Conservation (phyloP, 2,888 invertebrate genomes). For the Caenorhabditis japonica region DNA sequence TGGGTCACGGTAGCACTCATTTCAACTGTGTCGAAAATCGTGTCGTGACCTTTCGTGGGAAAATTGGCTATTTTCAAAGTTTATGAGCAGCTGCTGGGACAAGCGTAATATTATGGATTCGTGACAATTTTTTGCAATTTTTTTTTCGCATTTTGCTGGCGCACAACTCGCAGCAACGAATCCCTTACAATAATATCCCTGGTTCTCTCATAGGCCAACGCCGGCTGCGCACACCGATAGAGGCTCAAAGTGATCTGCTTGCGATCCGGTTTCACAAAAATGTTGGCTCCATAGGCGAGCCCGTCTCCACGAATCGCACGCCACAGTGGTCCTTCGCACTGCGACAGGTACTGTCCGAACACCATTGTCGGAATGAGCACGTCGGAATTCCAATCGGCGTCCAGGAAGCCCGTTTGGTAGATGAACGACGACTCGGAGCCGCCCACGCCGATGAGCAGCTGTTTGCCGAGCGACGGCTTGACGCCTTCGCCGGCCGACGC, state of each 20-base stretch:
- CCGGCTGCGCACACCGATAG: conserved; percentile 85
- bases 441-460: conserved; percentile 61
- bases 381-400: conserved; percentile 82
- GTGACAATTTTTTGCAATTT: too few species aligned
- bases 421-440: conserved; percentile 68
- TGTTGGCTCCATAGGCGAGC: conserved; percentile 85
- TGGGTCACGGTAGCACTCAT: too few species aligned
- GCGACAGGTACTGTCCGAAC: conserved; percentile 88
- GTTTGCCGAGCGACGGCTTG: conserved; percentile 29
- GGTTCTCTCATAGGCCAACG: conserved; percentile 86
- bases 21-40: too few species aligned
- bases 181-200: conserved; percentile 83
- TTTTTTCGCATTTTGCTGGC: neutral
- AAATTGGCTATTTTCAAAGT: too few species aligned
- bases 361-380: conserved; percentile 85
- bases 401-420: conserved; percentile 82
- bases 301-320: conserved; percentile 88
- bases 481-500: conserved; percentile 46
- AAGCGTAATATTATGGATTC: too few species aligned
- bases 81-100: too few species aligned
- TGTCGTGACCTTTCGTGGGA: too few species aligned
- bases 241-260: conserved; percentile 85
- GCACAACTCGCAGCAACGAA: too few species aligned
- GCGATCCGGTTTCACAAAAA: conserved; percentile 81
- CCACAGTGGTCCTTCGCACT: conserved; percentile 83